A percentile compares a stretch with the other conserved stretches of the same genome.
These are phyloP conservation scores for Diogma glabrata DNA, from an alignment of 2,888 invertebrate genomes.

Conservation along the genomic window DNA sequence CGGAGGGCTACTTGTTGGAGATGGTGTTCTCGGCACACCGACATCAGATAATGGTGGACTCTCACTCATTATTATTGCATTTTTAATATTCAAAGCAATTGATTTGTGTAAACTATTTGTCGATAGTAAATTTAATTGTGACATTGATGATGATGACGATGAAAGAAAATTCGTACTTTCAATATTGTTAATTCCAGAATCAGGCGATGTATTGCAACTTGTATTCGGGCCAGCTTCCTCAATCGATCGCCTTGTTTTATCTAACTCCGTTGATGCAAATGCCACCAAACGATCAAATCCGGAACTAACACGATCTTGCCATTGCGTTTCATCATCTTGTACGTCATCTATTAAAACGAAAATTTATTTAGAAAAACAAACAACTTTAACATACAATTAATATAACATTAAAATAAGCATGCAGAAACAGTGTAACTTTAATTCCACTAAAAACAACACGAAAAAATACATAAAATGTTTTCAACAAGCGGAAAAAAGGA, in stretches of 20 bases:
- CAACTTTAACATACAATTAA: no score
- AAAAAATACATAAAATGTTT: no score
- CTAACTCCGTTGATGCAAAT: constrained; percentile 84
- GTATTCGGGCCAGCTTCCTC: constrained; percentile 45
- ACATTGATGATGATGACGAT: constrained; percentile 37
- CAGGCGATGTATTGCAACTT: constrained; percentile 75
- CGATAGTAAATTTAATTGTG: constrained; percentile 27
- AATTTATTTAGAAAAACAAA: neutral
- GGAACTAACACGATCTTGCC: constrained; percentile 87
- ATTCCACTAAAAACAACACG: no score
- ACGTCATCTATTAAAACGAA: constrained; percentile 15
- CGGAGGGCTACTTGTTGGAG: constrained; percentile 33
- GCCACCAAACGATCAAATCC: constrained; percentile 90
- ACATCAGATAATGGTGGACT: constrained; percentile 40
- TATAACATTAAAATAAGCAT: no score
- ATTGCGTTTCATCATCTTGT: constrained; percentile 66
- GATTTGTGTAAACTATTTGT: neutral
- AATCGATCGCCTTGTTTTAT: constrained; percentile 69
- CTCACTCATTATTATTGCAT: constrained; percentile 37
- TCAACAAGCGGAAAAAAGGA: no score
- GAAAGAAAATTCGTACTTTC: constrained; percentile 35
- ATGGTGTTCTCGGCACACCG: constrained; percentile 34
- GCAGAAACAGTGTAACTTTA: no score
- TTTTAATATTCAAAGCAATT: constrained; percentile 28
- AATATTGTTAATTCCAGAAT: constrained; percentile 61